These are phyloP conservation scores for Gasterosteus aculeatus DNA, from an alignment of 2,113 vertebrate genomes.

Conservation along the genomic window DNA sequence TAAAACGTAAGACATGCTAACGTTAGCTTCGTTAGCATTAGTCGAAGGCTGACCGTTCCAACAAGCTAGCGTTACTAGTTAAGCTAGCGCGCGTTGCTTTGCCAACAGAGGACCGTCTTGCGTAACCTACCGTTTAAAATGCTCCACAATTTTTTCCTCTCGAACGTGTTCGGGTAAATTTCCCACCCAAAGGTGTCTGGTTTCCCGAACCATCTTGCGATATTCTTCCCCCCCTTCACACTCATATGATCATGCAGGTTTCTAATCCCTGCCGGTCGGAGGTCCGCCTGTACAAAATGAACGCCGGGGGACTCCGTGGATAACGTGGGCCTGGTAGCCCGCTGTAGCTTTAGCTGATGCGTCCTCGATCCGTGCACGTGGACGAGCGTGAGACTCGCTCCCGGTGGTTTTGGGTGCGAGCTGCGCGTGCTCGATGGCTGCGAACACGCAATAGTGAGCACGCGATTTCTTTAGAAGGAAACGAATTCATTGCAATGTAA, in stretches of 20 bases:
- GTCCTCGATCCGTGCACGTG: conserved; percentile 57
- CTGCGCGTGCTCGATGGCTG: conserved; percentile 52
- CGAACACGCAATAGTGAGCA: conserved; percentile 4
- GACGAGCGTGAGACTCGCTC: conserved; percentile 50
- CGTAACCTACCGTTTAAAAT: conserved; percentile 97
- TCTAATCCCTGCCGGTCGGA: conserved; percentile 77
- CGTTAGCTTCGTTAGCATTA: conserved; percentile 57
- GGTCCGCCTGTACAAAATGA: conserved; percentile 81
- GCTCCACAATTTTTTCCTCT: conserved; percentile 98
- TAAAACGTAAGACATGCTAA: conserved; percentile 54
- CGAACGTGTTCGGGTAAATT: conserved; percentile 99
- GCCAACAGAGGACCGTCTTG: conserved; percentile 56
- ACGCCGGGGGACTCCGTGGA: conserved; percentile 68
- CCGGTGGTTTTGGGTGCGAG: conserved; percentile 57
- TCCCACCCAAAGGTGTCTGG: conserved; percentile 99
- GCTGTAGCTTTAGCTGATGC: conserved; percentile 67
- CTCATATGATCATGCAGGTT: conserved; percentile 79
- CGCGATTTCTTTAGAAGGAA: background rate
- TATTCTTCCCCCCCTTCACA: conserved; percentile 73
- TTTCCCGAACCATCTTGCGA: conserved; percentile 97
- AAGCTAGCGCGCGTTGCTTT: conserved; percentile 67
- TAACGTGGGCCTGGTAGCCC: conserved; percentile 59
- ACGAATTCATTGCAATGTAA: too few species aligned
- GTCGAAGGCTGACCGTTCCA: conserved; percentile 25
- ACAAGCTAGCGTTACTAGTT: conserved; percentile 35